These are phyloP conservation scores for Alfaro cultratus DNA, from an alignment of 2,797 vertebrate species.

Conservation along the genomic window DNA sequence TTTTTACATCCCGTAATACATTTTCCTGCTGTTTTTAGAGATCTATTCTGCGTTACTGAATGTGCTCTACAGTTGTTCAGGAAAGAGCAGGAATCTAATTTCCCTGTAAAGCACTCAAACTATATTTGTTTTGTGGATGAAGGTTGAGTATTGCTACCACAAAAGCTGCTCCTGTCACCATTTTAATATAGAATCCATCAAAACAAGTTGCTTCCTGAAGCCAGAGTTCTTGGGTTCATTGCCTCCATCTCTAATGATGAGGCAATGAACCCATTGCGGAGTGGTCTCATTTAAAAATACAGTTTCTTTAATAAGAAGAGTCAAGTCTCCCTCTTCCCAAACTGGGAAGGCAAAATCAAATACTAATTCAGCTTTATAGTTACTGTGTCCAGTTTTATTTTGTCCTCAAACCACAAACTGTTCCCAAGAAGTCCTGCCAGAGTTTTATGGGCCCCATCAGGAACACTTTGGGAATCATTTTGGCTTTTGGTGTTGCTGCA, in stretches of 20 bases:
- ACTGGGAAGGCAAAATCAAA: constrained; percentile 46
- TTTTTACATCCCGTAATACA: constrained; percentile 25
- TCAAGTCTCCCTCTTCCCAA: constrained; percentile 24
- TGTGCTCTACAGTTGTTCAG: background rate
- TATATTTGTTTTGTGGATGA: background rate
- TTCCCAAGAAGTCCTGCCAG: constrained; percentile 30
- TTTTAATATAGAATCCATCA: background rate
- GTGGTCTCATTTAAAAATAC: constrained; percentile 35
- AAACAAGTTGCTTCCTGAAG: constrained; percentile 12
- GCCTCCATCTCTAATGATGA: constrained; percentile 45
- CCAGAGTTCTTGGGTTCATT: constrained; percentile 49
- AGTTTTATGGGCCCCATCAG: constrained; percentile 18
- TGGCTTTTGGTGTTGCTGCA: constrained; percentile 7
- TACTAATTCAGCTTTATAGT: constrained; percentile 41
- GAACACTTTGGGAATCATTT: constrained; percentile 24
- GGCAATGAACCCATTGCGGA: constrained; percentile 33
- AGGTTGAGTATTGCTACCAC: background rate
- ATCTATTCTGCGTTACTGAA: background rate
- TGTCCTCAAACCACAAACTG: constrained; percentile 27
- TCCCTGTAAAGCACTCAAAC: background rate
- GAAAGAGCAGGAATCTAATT: background rate
- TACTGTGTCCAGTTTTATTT: constrained; percentile 25
- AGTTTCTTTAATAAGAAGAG: constrained; percentile 42
- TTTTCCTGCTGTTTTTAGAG: constrained; percentile 35
- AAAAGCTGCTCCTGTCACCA: background rate